Conservation (phyloP, 92 coral and sea anemone genomes). For the Porites lobata region DNA sequence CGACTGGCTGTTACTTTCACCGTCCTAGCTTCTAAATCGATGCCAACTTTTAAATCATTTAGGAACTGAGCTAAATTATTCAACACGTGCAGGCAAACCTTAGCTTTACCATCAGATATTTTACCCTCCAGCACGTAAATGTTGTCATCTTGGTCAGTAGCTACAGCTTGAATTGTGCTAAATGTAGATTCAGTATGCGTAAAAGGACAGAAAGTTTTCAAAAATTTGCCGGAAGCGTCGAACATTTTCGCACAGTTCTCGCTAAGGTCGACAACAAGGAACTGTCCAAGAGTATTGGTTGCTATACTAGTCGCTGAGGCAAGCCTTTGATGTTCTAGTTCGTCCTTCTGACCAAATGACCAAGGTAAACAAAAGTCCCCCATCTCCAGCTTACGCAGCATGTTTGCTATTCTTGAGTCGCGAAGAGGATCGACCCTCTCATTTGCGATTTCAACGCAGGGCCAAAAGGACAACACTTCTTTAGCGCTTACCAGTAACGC, state of each 20-base stretch:
- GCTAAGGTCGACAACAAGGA: neutral
- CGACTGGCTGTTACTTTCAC: too few species aligned
- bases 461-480: neutral
- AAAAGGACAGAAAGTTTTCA: neutral
- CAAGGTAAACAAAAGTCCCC: neutral
- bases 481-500: neutral
- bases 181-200: too few species aligned
- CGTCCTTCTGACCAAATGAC: neutral
- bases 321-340: neutral
- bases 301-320: neutral
- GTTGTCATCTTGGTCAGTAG: slow-evolving; percentile 1
- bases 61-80: too few species aligned
- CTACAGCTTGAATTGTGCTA: neutral
- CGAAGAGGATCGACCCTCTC: neutral
- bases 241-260: neutral
- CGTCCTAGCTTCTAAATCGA: too few species aligned
- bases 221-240: neutral
- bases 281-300: neutral
- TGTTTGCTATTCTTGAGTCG: neutral
- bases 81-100: too few species aligned
- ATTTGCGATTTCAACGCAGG: neutral
- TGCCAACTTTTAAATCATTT: too few species aligned
- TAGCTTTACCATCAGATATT: too few species aligned
- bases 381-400: neutral
- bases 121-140: neutral